phyloP scores from a whole-genome alignment of 2,113 vertebrate genomes.

The Meriones unguiculatus region DNA sequence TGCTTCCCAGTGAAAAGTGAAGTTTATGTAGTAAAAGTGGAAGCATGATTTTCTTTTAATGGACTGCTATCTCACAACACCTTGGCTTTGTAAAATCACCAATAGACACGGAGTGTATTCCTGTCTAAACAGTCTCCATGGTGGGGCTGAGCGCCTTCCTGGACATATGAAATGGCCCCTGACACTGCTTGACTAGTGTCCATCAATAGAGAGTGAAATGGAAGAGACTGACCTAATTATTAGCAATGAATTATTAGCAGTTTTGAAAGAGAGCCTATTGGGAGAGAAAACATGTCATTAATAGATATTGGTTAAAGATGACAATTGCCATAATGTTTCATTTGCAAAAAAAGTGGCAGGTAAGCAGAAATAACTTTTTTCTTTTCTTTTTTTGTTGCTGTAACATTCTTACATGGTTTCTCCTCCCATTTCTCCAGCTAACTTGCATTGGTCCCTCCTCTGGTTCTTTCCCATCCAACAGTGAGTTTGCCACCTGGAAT shows the following conservation, averaged over 20 bases:
- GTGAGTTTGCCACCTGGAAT: neutral
- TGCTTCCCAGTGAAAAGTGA: slow-evolving; percentile 40
- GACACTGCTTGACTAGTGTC: neutral
- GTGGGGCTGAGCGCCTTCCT: neutral
- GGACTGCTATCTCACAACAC: neutral
- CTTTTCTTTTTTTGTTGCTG: too few species aligned
- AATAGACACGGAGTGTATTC: neutral
- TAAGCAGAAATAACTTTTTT: neutral
- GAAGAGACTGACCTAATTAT: neutral
- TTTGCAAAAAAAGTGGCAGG: neutral
- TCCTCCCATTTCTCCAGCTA: neutral
- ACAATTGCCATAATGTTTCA: neutral
- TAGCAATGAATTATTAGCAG: neutral
- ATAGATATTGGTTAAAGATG: neutral
- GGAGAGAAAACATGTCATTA: neutral
- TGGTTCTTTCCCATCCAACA: neutral
- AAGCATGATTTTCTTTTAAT: neutral
- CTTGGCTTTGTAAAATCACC: neutral
- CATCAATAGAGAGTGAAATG: neutral
- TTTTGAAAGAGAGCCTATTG: neutral
- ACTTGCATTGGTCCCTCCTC: neutral
- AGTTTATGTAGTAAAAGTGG: slow-evolving; percentile 22
- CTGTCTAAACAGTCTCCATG: neutral
- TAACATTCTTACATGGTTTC: neutral
- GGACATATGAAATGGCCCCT: neutral